Base-by-base conservation (phyloP, 2,797 vertebrate species). In the Orestias chungarensis region DNA sequence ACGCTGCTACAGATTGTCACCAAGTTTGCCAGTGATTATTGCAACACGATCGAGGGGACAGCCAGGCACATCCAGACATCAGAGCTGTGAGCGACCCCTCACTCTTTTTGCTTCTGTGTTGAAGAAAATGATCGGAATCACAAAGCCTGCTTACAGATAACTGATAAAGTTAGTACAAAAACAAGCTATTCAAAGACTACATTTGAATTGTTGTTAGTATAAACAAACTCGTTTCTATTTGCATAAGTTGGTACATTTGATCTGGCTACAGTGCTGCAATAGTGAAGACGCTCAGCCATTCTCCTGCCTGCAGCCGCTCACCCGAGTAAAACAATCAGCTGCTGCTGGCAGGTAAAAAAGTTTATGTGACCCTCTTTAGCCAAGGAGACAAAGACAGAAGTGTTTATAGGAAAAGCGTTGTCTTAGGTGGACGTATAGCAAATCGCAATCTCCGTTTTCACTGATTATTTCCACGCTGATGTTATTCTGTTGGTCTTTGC, bases 1-100 rank as follows among this genome's bases (percentile, higher is more conserved):
- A 96, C 94, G 14, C 81, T 96, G 86, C 93, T 96, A 84, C 95
- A 96, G 89, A 95, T 96, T 49, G 94, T 96, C 88, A 96, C 95
- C 78, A 96, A 96, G 86, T 96, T 96, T 10, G 95, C 95, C 80
- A 92, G 92, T 0, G 94, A 96, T 79, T 96, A 96, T 85, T 95
- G 95, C 89, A 93, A 90, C 93, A 96, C 95, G 76, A 96, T 96
- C 1, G 95, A 96, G 87, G 95, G 95, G 81, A 96, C 95, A 1
- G 94, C 91, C 35, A 90, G 91, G 33, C 82, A 96, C 87, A 96
- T 96, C 66, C 95, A 95, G 87, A 96, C 95, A 25, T 90, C 95
- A 0, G 95, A 96, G 81, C 91, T 96, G 95, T 96, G 89, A 95
- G 95, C 93, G 7, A 9, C 15, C 73, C 71, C 31, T 68, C 66